Evolutionary conservation across 2,113 vertebrate genomes (phyloP).

Genomic region (Glaucidium brasilianum): DNA sequence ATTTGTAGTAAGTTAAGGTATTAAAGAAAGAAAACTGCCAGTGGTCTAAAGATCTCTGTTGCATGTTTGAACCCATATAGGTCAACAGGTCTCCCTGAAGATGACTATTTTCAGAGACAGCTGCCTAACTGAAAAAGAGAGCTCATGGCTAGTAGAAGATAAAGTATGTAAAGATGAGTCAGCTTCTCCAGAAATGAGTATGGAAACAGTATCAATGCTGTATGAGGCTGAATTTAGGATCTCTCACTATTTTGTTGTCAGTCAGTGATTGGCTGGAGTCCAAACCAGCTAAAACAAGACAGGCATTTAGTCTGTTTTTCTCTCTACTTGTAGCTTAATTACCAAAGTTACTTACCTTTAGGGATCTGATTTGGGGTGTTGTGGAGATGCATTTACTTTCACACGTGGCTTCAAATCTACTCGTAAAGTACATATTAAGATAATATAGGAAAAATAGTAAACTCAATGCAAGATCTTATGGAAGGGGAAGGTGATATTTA

Average conservation of each 20-base stretch:
- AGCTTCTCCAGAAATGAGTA: not conserved
- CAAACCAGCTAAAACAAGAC: not conserved
- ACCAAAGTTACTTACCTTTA: not conserved
- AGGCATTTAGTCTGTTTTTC: not conserved
- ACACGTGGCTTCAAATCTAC: not conserved
- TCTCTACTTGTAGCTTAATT: not conserved
- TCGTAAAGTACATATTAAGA: not conserved
- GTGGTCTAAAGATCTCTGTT: not conserved
- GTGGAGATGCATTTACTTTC: not conserved
- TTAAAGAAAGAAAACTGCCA: not conserved
- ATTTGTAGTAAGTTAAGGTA: not conserved
- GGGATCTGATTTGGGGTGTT: not conserved
- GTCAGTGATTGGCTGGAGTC: not conserved
- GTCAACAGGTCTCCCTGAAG: not conserved
- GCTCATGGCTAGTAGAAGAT: not conserved
- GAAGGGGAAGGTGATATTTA: not conserved
- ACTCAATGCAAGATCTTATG: not conserved
- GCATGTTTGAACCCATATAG: not conserved
- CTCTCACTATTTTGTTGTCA: not conserved
- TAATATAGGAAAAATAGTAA: not conserved
- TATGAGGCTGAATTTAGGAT: not conserved
- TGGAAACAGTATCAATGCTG: not conserved
- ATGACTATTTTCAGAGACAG: not conserved
- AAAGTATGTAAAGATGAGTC: not conserved
- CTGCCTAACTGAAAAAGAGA: not conserved